Evolutionary conservation across 2,113 vertebrate genomes (phyloP).

Genomic region (Sebastes schlegelii): DNA sequence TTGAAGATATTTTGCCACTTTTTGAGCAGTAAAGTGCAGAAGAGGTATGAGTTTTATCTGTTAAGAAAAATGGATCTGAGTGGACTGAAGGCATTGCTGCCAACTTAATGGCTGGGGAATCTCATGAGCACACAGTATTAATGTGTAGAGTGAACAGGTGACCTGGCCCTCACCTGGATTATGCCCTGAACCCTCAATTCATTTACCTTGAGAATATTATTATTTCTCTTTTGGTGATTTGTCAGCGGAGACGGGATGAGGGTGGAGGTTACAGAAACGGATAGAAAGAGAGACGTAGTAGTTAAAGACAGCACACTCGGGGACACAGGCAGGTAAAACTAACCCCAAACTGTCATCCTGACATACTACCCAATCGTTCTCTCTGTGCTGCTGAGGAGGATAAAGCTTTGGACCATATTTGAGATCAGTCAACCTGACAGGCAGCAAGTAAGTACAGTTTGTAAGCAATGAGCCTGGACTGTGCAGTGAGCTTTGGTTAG

Average conservation of each 20-base stretch:
- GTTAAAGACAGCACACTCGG: slow-evolving; percentile 32
- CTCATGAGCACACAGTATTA: not conserved
- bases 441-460: slow-evolving; percentile 31
- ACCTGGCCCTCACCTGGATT: slow-evolving; percentile 36
- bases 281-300: slow-evolving; percentile 16
- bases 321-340: slow-evolving; percentile 46
- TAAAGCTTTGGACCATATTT: slow-evolving; percentile 30
- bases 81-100: not conserved
- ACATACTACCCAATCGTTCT: slow-evolving; percentile 35
- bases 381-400: slow-evolving; percentile 14
- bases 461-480: slow-evolving; percentile 26
- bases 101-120: not conserved
- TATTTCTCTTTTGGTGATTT: slow-evolving; percentile 33
- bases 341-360: slow-evolving; percentile 72
- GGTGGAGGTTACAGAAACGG: not conserved
- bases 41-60: not conserved
- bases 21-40: not conserved
- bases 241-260: slow-evolving; percentile 36
- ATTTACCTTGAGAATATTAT: slow-evolving; percentile 18
- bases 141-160: not conserved
- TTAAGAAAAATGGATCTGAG: not conserved
- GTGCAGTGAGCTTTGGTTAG: not conserved
- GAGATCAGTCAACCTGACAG: slow-evolving; percentile 58
- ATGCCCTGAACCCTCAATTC: slow-evolving; percentile 36
- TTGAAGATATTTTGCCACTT: not conserved